Evolutionary conservation across 2,797 vertebrate genomes (phyloP).

Genomic region (Acrossocheilus fasciatus): DNA sequence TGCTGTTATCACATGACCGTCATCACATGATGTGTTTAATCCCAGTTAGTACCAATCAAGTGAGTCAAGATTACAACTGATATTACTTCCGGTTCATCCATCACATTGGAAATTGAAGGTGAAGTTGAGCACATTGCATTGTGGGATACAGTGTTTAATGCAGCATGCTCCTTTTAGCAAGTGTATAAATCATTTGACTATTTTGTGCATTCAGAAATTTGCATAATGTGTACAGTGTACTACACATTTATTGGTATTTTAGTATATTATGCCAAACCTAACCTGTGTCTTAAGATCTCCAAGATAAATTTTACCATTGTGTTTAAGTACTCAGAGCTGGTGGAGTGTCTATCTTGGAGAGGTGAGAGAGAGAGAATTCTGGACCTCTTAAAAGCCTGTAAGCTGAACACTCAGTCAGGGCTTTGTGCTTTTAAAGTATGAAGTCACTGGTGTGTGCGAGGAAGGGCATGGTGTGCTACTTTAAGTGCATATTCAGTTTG

Average conservation of each 20-base stretch:
- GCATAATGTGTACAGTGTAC: background rate
- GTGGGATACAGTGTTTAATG: background rate
- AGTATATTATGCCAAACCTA: background rate
- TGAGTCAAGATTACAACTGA: background rate
- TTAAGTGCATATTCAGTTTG: constrained; percentile 46
- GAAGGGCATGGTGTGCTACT: constrained; percentile 11
- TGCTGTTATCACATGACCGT: background rate
- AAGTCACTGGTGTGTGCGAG: constrained; percentile 55
- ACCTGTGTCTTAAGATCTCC: background rate
- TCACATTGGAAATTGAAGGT: background rate
- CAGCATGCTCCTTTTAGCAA: background rate
- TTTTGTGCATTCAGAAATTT: background rate
- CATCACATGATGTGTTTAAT: background rate
- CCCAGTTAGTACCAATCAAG: background rate
- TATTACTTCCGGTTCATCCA: background rate
- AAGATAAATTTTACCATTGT: background rate
- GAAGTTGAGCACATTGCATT: background rate
- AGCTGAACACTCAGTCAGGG: background rate
- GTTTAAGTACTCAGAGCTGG: background rate
- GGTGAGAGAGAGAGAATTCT: background rate
- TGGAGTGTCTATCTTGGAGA: background rate
- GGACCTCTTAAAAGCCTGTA: background rate
- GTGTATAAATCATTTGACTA: background rate
- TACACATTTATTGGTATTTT: background rate
- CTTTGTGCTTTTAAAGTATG: constrained; percentile 55